These are phyloP conservation scores for Chydorus sphaericus DNA, from an alignment of 2,888 invertebrate species.

Conservation along the genomic window DNA sequence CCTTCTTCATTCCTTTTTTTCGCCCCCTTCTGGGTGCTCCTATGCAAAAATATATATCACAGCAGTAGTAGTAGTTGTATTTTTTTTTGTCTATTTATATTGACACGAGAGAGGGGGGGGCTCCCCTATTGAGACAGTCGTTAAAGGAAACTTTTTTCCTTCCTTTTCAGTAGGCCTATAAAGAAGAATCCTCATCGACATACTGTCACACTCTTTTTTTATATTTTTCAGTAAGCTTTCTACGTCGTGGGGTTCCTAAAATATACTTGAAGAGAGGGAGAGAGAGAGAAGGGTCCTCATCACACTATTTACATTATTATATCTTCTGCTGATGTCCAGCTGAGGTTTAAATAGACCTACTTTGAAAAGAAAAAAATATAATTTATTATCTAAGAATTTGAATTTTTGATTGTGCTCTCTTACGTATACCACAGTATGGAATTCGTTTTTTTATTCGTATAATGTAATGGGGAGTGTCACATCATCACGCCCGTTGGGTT, in stretches of 20 bases:
- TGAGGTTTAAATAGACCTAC: too few species aligned
- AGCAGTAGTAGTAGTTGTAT: neutral
- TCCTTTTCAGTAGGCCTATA: neutral
- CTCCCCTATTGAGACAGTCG: slow-evolving; percentile 4
- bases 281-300: neutral
- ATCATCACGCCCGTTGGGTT: neutral
- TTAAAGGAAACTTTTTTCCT: neutral
- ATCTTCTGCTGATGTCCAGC: too few species aligned
- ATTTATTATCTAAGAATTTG: too few species aligned
- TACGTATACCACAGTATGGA: too few species aligned
- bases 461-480: too few species aligned
- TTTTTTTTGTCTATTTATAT: neutral
- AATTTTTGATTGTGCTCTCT: too few species aligned
- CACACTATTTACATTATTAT: too few species aligned
- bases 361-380: neutral
- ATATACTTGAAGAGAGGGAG: neutral
- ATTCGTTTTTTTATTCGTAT: neutral
- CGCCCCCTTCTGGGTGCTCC: neutral
- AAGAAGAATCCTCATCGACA: neutral
- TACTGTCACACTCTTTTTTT: neutral
- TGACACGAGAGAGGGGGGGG: neutral
- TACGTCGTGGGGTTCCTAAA: neutral
- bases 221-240: neutral
- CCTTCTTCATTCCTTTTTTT: too few species aligned
- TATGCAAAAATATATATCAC: neutral